Evolutionary conservation across 2,888 invertebrate genomes (phyloP).

Genomic region (Tipula unca): DNA sequence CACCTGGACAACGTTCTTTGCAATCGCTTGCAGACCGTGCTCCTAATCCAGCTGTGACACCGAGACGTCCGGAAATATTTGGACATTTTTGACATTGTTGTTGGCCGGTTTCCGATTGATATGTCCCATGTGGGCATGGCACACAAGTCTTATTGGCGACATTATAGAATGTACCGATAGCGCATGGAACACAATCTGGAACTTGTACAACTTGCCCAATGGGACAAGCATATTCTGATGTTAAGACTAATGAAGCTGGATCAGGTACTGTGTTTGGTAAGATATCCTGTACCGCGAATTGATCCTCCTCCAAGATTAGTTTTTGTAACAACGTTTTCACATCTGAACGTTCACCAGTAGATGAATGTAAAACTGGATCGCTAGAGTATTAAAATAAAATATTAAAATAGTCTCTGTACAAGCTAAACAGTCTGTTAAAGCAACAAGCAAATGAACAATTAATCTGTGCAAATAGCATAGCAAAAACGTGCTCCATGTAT

Average conservation of each 20-base stretch:
- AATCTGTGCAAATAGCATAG: neutral
- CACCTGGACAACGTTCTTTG: constrained; percentile 88
- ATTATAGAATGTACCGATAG: constrained; percentile 81
- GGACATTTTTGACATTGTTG: constrained; percentile 85
- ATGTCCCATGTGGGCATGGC: constrained; percentile 80
- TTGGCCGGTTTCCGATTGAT: constrained; percentile 90
- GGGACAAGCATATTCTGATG: constrained; percentile 88
- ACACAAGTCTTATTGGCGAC: constrained; percentile 66
- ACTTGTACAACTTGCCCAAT: constrained; percentile 89
- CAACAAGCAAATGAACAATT: neutral
- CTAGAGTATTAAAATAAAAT: constrained; percentile 41
- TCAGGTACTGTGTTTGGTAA: constrained; percentile 92
- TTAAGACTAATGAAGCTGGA: constrained; percentile 76
- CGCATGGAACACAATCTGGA: constrained; percentile 89
- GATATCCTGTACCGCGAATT: constrained; percentile 87
- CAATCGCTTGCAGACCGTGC: constrained; percentile 83
- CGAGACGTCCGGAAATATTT: constrained; percentile 77
- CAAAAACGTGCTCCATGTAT: neutral
- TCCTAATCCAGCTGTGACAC: constrained; percentile 79
- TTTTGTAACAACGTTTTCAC: constrained; percentile 79
- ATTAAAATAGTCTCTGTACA: neutral
- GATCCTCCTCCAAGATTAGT: constrained; percentile 86
- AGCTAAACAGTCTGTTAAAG: neutral
- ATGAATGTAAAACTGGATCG: constrained; percentile 81
- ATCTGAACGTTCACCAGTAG: constrained; percentile 76